Conservation (phyloP, 2,888 invertebrate genomes). For the Cephonodes hylas region DNA sequence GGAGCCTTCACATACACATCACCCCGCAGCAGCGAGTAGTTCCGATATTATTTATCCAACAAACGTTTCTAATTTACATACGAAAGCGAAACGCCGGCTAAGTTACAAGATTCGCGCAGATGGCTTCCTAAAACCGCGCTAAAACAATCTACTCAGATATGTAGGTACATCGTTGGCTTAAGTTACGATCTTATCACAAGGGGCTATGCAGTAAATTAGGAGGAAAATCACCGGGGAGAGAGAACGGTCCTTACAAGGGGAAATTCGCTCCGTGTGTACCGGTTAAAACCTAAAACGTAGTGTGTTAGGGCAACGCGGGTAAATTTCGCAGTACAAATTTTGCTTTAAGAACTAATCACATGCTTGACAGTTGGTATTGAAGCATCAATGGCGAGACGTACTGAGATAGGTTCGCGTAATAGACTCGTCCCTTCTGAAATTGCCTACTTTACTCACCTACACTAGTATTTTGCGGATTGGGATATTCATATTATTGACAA, state of each 20-base stretch:
- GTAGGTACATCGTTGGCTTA: conserved; percentile 10
- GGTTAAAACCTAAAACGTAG: background rate
- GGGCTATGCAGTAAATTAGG: conserved; percentile 17
- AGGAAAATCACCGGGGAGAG: conserved; percentile 16
- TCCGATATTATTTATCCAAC: conserved; percentile 41
- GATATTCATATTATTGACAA: too few species aligned
- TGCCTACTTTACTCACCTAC: too few species aligned
- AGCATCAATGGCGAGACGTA: too few species aligned
- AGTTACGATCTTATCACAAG: conserved; percentile 17
- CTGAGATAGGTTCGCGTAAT: too few species aligned
- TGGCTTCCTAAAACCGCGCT: conserved; percentile 3
- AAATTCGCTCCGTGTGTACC: background rate
- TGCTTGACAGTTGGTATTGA: too few species aligned
- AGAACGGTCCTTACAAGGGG: background rate
- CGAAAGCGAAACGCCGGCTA: conserved; percentile 16
- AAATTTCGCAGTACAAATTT: background rate
- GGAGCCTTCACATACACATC: background rate
- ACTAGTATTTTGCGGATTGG: too few species aligned
- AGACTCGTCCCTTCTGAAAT: too few species aligned
- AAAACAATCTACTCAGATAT: conserved; percentile 8
- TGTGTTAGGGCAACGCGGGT: background rate
- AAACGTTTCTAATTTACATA: conserved; percentile 31
- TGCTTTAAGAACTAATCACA: too few species aligned
- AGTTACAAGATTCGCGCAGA: background rate
- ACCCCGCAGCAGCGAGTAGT: background rate